A percentile compares a stretch with the other conserved stretches of the same genome.
These are phyloP conservation scores for Ormyrus rosae DNA, from an alignment of 2,888 invertebrate species.

Conservation along the genomic window DNA sequence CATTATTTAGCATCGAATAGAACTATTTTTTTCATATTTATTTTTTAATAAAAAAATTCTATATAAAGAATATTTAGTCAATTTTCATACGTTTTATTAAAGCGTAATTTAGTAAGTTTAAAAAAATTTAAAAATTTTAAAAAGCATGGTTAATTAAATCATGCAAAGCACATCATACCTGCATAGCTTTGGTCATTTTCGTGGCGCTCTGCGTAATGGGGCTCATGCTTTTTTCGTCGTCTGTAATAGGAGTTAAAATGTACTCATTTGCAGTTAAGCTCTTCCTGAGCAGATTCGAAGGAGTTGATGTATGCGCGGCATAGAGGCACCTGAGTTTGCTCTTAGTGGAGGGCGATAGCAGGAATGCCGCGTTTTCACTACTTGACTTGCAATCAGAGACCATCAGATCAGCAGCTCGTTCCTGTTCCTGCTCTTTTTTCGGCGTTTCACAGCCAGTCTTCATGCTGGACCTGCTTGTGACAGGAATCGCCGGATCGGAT, in stretches of 20 bases:
- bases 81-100: conserved; percentile 12
- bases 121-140: too few relatives aligned
- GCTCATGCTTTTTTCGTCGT: conserved; percentile 87
- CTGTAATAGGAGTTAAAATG: conserved; percentile 77
- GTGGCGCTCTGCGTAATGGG: conserved; percentile 92
- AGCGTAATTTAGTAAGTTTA: conserved; percentile 21
- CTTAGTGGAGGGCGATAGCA: conserved; percentile 65
- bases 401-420: conserved; percentile 19
- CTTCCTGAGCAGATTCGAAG: conserved; percentile 70
- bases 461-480: conserved; percentile 56
- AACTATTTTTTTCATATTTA: not conserved
- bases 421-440: conserved; percentile 24
- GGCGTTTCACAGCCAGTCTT: not conserved
- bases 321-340: conserved; percentile 67
- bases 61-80: conserved; percentile 7
- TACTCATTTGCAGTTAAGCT: conserved; percentile 69
- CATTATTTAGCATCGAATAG: not conserved
- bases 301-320: conserved; percentile 72
- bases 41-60: conserved; percentile 1
- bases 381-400: conserved; percentile 28
- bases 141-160: not conserved
- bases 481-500: conserved; percentile 63
- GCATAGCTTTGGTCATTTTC: conserved; percentile 91
- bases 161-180: conserved; percentile 79
- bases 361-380: conserved; percentile 23